Base-by-base conservation (phyloP, 2,113 vertebrate genomes). In the Pipa parva region DNA sequence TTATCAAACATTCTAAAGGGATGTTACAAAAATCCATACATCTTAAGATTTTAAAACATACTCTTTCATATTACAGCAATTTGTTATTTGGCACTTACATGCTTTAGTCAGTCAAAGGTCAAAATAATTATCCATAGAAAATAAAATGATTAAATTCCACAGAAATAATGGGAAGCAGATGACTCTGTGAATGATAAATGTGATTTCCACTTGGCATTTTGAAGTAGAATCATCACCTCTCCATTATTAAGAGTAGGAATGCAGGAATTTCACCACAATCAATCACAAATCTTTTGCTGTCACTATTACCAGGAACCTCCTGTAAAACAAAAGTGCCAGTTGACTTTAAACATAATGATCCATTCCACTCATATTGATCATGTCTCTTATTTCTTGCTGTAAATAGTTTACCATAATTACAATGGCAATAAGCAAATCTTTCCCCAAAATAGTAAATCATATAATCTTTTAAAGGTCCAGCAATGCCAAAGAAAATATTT, bases 241-340 rank as follows among this genome's bases (percentile, higher is more conserved):
- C 46, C 8, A 49, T 49, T 49, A 49, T 49, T 49, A 3, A 22
- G 12, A 22, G 18, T 21, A 8, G 7, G 46, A 21, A 22, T 49
- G 46, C 46, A 49, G 46, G 46, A 22, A 49, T 49, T 49, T 49
- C 5, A 21, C 21, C 21, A 49, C 46, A 49, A 49, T 49, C 46
- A 49, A 49, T 49, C 46, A 49, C 10, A 49, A 49, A 21, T 24
- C 46, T 49, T 49, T 49, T 22, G 46, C 18, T 49, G 46, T 24
- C 46, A 24, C 21, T 49, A 22, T 18, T 22, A 24, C 18, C 46
- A 49, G 46, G 46, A 49, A 22, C 18, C 18, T 49, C 21, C 6
- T 42, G 39, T 42, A 42, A 42, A 42, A 42, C 11, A 31, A 15
- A 42, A 18, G 13, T 42, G 39, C n/a, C 39, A 42, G 6, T n/a